phyloP scores from a whole-genome alignment of 2,888 invertebrate species.

The Agrenia bidenticulata region DNA sequence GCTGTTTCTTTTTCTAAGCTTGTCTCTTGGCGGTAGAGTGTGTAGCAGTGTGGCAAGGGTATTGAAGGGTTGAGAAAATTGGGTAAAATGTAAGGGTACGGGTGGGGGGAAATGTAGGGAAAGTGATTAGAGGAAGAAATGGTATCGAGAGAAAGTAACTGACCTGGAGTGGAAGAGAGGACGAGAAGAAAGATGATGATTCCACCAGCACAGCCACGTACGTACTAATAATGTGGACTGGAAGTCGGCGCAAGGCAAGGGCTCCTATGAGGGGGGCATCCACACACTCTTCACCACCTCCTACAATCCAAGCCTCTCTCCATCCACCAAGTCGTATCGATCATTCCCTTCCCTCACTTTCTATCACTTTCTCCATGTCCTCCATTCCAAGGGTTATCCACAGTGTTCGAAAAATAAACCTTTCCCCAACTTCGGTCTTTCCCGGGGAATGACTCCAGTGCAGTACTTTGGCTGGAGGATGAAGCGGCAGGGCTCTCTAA shows the following conservation, averaged over 20 bases:
- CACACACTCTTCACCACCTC: background rate
- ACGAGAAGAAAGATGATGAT: slow-evolving; percentile 42
- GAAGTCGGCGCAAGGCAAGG: slow-evolving; percentile 45
- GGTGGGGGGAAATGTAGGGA: slow-evolving; percentile 13
- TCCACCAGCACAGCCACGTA: slow-evolving; percentile 51
- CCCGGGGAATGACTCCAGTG: slow-evolving; percentile 3
- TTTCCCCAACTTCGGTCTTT: slow-evolving; percentile 19
- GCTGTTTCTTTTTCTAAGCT: background rate
- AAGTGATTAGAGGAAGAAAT: slow-evolving; percentile 18
- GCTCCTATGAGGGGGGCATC: slow-evolving; percentile 15
- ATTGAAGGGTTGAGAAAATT: background rate
- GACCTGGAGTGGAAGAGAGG: slow-evolving; percentile 41
- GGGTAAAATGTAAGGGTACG: slow-evolving; percentile 6
- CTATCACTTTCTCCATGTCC: no score
- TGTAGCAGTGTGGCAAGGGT: background rate
- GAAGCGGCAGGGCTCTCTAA: no score
- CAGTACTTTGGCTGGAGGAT: background rate
- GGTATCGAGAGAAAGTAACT: slow-evolving; percentile 29
- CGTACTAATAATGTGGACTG: slow-evolving; percentile 44
- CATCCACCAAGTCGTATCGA: slow-evolving; percentile 28
- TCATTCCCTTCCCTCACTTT: background rate
- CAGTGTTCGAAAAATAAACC: no score
- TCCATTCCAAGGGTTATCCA: no score
- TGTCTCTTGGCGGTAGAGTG: background rate
- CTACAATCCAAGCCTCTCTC: background rate